phyloP scores from a whole-genome alignment of 2,113 vertebrate genomes.

The Siniperca knerii region DNA sequence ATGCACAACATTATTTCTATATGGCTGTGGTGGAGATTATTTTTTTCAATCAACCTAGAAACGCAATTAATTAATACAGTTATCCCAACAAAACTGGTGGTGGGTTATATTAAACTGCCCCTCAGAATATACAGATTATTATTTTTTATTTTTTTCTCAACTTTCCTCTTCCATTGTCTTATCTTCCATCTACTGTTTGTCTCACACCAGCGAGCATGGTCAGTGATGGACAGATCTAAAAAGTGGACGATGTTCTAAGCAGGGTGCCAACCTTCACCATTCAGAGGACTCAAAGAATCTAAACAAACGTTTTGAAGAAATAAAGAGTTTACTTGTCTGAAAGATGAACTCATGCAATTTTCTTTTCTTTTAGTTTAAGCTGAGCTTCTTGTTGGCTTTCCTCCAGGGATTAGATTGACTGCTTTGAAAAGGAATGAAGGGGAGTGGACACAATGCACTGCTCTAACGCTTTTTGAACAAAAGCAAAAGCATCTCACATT shows the following conservation, averaged over 20 bases:
- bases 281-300: constrained; percentile 46
- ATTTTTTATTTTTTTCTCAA: constrained; percentile 4
- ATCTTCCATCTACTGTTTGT: constrained; percentile 48
- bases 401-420: constrained; percentile 35
- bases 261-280: constrained; percentile 34
- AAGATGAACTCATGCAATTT: constrained; percentile 44
- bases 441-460: background rate
- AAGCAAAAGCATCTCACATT: constrained; percentile 12
- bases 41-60: background rate
- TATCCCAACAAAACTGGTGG: background rate
- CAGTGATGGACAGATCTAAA: constrained; percentile 61
- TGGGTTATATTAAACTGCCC: constrained; percentile 2
- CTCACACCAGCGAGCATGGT: constrained; percentile 58
- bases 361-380: constrained; percentile 42
- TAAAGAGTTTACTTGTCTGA: constrained; percentile 51
- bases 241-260: constrained; percentile 69
- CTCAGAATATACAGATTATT: background rate
- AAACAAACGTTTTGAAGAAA: constrained; percentile 54
- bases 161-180: constrained; percentile 26
- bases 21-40: background rate
- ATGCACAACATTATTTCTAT: background rate
- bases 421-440: constrained; percentile 47
- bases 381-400: constrained; percentile 36
- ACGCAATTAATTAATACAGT: background rate
- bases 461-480: constrained; percentile 2